Evolutionary conservation across 2,888 invertebrate species (phyloP).

Genomic region (Lithosia quadra): DNA sequence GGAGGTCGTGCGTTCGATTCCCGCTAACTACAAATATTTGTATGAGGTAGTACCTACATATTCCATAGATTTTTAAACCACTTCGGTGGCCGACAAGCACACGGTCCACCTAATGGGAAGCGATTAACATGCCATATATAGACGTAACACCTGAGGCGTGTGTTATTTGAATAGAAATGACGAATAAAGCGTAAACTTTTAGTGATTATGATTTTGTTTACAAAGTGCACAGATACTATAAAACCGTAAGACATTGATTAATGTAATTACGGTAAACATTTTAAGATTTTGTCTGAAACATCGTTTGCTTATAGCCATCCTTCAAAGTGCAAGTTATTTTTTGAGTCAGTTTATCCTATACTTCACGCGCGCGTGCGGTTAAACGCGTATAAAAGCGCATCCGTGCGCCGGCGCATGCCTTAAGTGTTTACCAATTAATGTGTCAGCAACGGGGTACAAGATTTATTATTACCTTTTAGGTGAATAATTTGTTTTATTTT

Average conservation of each 20-base stretch:
- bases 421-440: constrained; percentile 1
- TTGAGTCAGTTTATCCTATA: neutral
- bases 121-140: no score
- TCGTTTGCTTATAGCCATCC: constrained; percentile 4
- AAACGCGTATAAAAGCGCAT: neutral
- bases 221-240: neutral
- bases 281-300: neutral
- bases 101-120: no score
- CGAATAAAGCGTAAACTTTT: no score
- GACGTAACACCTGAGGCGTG: no score
- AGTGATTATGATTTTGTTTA: neutral
- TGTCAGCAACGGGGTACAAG: neutral
- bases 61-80: no score
- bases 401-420: neutral
- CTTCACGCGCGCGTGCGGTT: neutral
- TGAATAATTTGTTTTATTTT: constrained; percentile 3
- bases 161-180: no score
- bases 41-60: no score
- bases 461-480: neutral
- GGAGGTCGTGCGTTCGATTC: no score
- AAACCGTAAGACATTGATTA: constrained; percentile 1
- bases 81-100: no score
- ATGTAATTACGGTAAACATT: constrained; percentile 11
- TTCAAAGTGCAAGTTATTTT: neutral
- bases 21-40: no score